Evolutionary conservation across 53 echinoderm and acorn worm genomes (phyloP), one percentile per base, ranked within the genome.

Genomic region (Echinometra lucunter): DNA sequence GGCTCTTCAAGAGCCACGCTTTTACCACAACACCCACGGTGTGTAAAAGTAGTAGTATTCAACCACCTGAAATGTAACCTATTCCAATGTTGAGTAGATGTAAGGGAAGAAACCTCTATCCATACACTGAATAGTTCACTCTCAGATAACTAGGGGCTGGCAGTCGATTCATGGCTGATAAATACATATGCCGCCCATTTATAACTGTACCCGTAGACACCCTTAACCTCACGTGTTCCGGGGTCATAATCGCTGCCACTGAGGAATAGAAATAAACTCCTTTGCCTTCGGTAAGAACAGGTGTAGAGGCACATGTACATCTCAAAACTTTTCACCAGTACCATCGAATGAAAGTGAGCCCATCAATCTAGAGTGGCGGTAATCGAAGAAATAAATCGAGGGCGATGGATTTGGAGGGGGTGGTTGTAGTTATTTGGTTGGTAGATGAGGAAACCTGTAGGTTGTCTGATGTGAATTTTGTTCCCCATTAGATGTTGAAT

Each of bases 11-110:
- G n/a, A n/a, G n/a, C n/a, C n/a, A n/a, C n/a, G n/a, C n/a, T n/a
- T n/a, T n/a, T n/a, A n/a, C n/a, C n/a, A n/a, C n/a, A n/a, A n/a
- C n/a, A n/a, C n/a, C n/a, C n/a, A n/a, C n/a, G n/a, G n/a, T n/a
- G n/a, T n/a, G n/a, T n/a, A n/a, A n/a, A n/a, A n/a, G n/a, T n/a
- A n/a, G n/a, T n/a, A n/a, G 13, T 13, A 13, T 53, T 53, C 0
- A 63, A 47, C 85, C 23, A 85, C 85, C 85, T 85, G 85, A 47
- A 27, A 47, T 27, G 85, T 85, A 85, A 85, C n/a, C n/a, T 37
- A 85, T 49, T 85, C 85, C 85, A 85, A 7, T 28, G 85, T 85
- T 53, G 85, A 45, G 30, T 49, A 37, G 3, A 23, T 40, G 44
- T 12, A 3, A 27, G 2, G 45, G 85, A 47, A n/a, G 25, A 27